phyloP scores from a whole-genome alignment of 2,797 vertebrate genomes.

The Gymnoscopelus microlampas region DNA sequence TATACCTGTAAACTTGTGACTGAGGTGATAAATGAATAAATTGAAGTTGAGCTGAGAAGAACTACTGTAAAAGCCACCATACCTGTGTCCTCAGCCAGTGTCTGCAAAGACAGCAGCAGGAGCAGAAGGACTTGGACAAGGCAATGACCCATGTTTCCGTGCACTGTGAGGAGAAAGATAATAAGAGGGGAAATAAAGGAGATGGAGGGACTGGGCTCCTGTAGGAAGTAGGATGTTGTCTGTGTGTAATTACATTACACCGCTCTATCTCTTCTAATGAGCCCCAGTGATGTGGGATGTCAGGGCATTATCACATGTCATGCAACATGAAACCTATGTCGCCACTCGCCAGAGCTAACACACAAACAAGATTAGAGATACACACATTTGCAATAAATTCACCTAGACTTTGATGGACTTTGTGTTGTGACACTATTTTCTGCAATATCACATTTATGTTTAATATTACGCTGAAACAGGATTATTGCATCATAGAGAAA shows the following conservation, averaged over 20 bases:
- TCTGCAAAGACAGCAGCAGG: conserved; percentile 70
- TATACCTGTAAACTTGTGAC: too few species aligned
- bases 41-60: too few species aligned
- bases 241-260: conserved; percentile 54
- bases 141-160: conserved; percentile 81
- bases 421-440: not conserved
- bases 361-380: too few species aligned
- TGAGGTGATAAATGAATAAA: too few species aligned
- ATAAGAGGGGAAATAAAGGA: conserved; percentile 15
- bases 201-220: conserved; percentile 43
- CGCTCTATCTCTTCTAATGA: conserved; percentile 28
- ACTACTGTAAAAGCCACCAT: conserved; percentile 1
- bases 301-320: too few species aligned
- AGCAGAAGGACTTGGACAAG: conserved; percentile 75
- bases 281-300: too few species aligned
- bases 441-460: not conserved
- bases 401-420: not conserved
- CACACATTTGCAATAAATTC: not conserved
- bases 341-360: too few species aligned
- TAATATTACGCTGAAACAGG: too few species aligned
- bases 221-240: conserved; percentile 25
- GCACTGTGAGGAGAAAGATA: conserved; percentile 61
- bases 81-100: conserved; percentile 77
- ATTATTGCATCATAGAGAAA: too few species aligned
- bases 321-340: too few species aligned